phyloP scores from a whole-genome alignment of 2,888 invertebrate genomes.

The Spialia ferax region DNA sequence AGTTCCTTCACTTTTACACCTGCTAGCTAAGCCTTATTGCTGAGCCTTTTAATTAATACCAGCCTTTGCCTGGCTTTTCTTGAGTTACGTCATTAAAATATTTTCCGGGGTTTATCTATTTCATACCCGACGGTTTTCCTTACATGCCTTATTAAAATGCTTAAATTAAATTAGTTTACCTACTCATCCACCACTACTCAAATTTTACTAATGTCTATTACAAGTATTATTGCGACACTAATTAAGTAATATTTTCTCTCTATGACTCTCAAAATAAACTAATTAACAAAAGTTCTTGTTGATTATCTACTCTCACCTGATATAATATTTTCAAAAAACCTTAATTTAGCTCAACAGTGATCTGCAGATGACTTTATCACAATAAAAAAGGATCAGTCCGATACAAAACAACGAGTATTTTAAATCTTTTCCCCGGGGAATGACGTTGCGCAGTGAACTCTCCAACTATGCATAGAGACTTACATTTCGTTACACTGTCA shows the following conservation, averaged over 20 bases:
- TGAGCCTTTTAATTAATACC: constrained; percentile 24
- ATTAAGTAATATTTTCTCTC: too few species aligned
- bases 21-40: constrained; percentile 25
- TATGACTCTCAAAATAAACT: too few species aligned
- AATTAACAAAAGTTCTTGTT: too few species aligned
- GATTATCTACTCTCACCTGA: too few species aligned
- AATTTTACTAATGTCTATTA: too few species aligned
- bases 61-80: constrained; percentile 11
- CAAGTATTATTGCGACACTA: too few species aligned
- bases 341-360: not conserved
- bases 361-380: constrained; percentile 29
- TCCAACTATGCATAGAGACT: constrained; percentile 53
- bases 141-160: not conserved
- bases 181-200: too few species aligned
- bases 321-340: constrained; percentile 21
- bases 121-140: not conserved
- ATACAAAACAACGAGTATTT: constrained; percentile 36
- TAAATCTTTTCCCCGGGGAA: constrained; percentile 37
- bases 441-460: constrained; percentile 36
- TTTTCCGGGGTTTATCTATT: constrained; percentile 11
- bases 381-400: constrained; percentile 39
- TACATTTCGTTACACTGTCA: constrained; percentile 51
- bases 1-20: constrained; percentile 18
- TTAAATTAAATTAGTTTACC: not conserved
- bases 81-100: constrained; percentile 2